These are phyloP conservation scores for Adoxophyes honmai DNA, from an alignment of 1,140 invertebrate genomes.

Conservation along the genomic window DNA sequence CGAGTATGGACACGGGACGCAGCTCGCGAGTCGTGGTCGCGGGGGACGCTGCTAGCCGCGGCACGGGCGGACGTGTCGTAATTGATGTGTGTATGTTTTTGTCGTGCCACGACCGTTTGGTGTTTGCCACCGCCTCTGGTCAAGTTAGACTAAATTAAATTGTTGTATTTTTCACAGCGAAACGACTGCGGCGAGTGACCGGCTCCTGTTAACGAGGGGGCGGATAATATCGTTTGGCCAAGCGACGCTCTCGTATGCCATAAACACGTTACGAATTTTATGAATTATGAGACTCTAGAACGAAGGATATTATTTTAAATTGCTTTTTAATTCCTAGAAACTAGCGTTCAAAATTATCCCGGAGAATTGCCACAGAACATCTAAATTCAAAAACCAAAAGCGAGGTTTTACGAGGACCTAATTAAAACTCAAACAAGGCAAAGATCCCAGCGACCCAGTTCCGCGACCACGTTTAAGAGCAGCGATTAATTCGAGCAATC, in stretches of 20 bases:
- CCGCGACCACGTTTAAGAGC: slow-evolving; percentile 22
- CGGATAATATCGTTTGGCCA: slow-evolving; percentile 56
- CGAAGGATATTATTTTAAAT: not conserved
- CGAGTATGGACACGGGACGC: not conserved
- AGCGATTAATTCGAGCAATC: slow-evolving; percentile 57
- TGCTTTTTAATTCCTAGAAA: not conserved
- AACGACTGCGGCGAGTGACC: slow-evolving; percentile 52
- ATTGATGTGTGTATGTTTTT: slow-evolving; percentile 71
- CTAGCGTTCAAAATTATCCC: not conserved
- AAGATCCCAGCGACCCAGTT: slow-evolving; percentile 1
- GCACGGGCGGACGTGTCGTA: slow-evolving; percentile 27
- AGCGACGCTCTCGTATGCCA: slow-evolving; percentile 14
- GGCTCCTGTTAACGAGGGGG: slow-evolving; percentile 52
- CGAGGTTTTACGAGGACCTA: not conserved
- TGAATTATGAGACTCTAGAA: slow-evolving; percentile 17
- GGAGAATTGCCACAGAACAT: no score
- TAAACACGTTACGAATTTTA: slow-evolving; percentile 38
- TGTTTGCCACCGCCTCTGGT: slow-evolving; percentile 53
- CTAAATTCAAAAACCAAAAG: not conserved
- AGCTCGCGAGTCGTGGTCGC: slow-evolving; percentile 38
- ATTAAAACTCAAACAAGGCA: not conserved
- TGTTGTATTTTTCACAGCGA: slow-evolving; percentile 70
- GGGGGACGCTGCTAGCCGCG: slow-evolving; percentile 29
- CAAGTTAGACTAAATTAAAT: slow-evolving; percentile 70
- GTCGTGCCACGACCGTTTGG: slow-evolving; percentile 41